Conservation (phyloP, 1,140 invertebrate species). For the Papilio dardanus region DNA sequence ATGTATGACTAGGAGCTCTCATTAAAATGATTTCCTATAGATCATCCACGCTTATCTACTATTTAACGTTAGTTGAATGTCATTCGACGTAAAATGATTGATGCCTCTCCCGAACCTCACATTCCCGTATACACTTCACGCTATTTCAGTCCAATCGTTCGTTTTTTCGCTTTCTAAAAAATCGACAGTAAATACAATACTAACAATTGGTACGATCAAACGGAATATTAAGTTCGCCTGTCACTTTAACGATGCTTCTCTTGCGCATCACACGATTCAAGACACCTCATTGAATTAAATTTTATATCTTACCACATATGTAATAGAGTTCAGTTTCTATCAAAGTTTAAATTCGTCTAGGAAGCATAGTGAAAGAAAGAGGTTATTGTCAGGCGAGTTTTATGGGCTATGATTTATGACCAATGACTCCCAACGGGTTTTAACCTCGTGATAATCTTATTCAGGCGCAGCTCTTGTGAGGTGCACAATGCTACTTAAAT, state of each 20-base stretch:
- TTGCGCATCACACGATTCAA: conserved; percentile 52
- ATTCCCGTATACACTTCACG: conserved; percentile 59
- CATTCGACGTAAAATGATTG: conserved; percentile 65
- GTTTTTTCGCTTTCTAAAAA: conserved; percentile 71
- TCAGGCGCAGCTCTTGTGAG: conserved; percentile 71
- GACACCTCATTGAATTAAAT: conserved; percentile 34
- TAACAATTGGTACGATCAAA: conserved; percentile 81
- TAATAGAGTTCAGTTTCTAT: conserved; percentile 46
- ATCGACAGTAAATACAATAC: conserved; percentile 76
- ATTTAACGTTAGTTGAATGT: conserved; percentile 53
- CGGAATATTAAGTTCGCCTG: conserved; percentile 81
- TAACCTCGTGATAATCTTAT: conserved; percentile 78
- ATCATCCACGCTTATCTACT: conserved; percentile 53
- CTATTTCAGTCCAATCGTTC: conserved; percentile 40
- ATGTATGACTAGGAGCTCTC: conserved; percentile 37
- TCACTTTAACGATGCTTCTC: conserved; percentile 77
- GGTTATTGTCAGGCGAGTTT: conserved; percentile 77
- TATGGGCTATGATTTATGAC: conserved; percentile 82
- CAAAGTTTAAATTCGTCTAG: conserved; percentile 49
- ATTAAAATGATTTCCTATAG: conserved; percentile 55
- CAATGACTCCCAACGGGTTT: conserved; percentile 80
- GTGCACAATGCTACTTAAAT: conserved; percentile 82
- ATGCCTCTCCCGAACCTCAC: conserved; percentile 66
- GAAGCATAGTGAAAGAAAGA: conserved; percentile 70
- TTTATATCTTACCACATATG: conserved; percentile 38